Evolutionary conservation across 1,140 invertebrate genomes (phyloP).

Genomic region (Zophobas atratus): DNA sequence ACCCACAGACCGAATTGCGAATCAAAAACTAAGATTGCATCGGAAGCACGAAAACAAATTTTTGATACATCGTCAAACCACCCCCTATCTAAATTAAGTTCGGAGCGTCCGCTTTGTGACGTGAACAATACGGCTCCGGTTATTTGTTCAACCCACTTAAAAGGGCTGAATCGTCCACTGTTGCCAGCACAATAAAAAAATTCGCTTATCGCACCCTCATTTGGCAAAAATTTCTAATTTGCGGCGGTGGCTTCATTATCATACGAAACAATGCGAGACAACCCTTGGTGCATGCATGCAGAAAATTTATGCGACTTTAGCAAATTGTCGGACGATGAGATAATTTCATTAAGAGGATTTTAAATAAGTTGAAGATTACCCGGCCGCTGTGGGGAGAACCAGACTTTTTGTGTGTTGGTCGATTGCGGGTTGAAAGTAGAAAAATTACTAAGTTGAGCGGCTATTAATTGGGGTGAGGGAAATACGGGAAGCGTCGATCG

Average conservation of each 20-base stretch:
- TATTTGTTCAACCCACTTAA: constrained; percentile 25
- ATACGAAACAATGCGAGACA: neutral
- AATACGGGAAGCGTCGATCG: no score
- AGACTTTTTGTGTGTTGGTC: no score
- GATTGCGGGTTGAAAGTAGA: no score
- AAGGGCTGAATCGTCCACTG: neutral
- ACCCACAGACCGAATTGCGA: no score
- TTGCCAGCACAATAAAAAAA: constrained; percentile 22
- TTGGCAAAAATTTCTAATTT: constrained; percentile 2
- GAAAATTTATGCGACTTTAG: neutral
- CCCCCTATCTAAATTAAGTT: constrained; percentile 32
- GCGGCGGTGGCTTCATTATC: neutral
- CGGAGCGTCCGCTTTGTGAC: constrained; percentile 12
- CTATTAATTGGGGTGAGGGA: no score
- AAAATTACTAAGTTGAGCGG: no score
- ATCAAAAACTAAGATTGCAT: no score
- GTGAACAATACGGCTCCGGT: constrained; percentile 32
- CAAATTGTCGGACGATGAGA: neutral
- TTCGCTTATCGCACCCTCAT: neutral
- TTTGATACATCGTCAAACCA: neutral
- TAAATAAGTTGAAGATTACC: neutral
- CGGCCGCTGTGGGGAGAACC: no score
- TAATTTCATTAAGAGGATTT: neutral
- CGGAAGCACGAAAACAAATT: neutral
- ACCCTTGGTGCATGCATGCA: neutral